Percentiles rank a stretch among this genome's conserved stretches.
Conservation (phyloP, 2,113 vertebrate genomes). For the Vidua chalybeata region DNA sequence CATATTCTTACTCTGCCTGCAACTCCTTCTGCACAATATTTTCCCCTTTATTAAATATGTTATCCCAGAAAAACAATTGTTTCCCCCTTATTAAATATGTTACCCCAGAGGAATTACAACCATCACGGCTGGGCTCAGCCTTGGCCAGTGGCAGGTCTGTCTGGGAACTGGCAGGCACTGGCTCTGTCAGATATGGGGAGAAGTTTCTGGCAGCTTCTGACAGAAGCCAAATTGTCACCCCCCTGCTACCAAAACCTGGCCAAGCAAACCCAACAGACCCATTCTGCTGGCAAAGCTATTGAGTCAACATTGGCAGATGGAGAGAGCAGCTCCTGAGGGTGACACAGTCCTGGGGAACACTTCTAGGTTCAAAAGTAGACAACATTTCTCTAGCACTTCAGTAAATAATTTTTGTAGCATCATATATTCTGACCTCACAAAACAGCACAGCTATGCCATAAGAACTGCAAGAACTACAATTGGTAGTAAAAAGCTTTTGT, state of each 20-base stretch:
- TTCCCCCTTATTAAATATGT: neutral
- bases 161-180: neutral
- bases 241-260: neutral
- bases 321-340: neutral
- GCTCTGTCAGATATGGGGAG: neutral
- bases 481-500: neutral
- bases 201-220: neutral
- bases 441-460: neutral
- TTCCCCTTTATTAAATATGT: neutral
- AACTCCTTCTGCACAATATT: neutral
- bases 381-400: neutral
- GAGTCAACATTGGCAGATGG: neutral
- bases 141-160: rapidly evolving
- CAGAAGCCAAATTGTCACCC: neutral
- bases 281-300: neutral
- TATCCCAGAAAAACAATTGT: neutral
- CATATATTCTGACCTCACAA: neutral
- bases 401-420: neutral
- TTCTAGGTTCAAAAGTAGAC: neutral
- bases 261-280: neutral
- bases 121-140: neutral
- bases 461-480: neutral
- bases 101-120: neutral
- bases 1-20: neutral
- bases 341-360: neutral